Evolutionary conservation across 1,140 invertebrate species (phyloP), one percentile per base, ranked within the genome.

Genomic region (Melipona quadrifasciata): DNA sequence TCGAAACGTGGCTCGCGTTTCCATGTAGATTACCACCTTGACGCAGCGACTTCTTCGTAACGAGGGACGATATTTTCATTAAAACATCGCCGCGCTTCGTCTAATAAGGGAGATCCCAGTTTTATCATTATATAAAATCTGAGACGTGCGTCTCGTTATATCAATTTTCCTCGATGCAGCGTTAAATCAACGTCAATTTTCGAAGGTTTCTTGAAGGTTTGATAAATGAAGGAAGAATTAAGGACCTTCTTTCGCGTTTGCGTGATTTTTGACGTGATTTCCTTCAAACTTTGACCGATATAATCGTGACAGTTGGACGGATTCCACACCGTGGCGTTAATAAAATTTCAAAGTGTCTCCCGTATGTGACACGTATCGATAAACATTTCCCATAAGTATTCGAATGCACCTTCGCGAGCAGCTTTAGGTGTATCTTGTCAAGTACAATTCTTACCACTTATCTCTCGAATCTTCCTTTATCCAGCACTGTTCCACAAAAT

Each of bases 1-100:
- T 55, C 53, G 2, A 57, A 31, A 74, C 51, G 8, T 27, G 39
- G 19, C 58, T 87, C 55, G 34, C 17, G 64, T 77, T 84, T 65
- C 34, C 55, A 21, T 31, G 68, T 51, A 80, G 82, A 84, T 76
- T 57, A 39, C 72, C n/a, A 58, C 4, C 55, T 24, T 21, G 64
- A 21, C n/a, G 64, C 53, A 34, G 8, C 53, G 14, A 58, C 73
- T 75, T 58, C 21, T 58, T 58, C 58, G 17, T 34, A 19, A 39
- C 31, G 24, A 11, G 55, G 12, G 27, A 75, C 12, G 58, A 39
- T 27, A 21, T 58, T 75, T 75, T 58, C 31, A 75, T 75, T 58
- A 58, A 75, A 58, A n/a, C 11, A 31, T 34, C 73, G 21, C 12
- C 16, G 19, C 17, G 21, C 27, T 39, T n/a, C 24, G 51, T 75